These are phyloP conservation scores for Lacanobia oleracea DNA, from an alignment of 2,888 invertebrate genomes.

Conservation along the genomic window DNA sequence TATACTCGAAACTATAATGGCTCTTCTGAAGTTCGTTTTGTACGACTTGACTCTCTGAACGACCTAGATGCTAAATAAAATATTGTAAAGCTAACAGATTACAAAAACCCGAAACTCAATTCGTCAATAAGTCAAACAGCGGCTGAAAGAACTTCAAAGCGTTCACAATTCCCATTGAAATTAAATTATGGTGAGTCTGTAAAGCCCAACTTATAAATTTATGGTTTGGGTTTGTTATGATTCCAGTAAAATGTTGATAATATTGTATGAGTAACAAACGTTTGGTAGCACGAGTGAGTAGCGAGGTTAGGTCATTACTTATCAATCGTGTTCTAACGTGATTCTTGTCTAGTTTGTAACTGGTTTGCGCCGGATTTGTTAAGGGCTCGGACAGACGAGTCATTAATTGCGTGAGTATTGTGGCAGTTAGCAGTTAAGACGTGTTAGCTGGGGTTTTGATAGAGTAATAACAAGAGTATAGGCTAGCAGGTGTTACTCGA, in stretches of 20 bases:
- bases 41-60: conserved; percentile 3
- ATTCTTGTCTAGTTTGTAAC: conserved; percentile 65
- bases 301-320: conserved; percentile 66
- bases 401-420: not conserved
- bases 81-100: not conserved
- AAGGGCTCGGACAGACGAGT: conserved; percentile 31
- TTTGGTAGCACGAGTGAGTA: conserved; percentile 60
- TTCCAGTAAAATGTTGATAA: conserved; percentile 47
- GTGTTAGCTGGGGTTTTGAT: conserved; percentile 1
- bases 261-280: conserved; percentile 50
- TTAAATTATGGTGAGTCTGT: conserved; percentile 28
- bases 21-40: not conserved
- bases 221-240: conserved; percentile 45
- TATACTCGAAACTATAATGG: not conserved
- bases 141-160: conserved; percentile 36
- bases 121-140: conserved; percentile 18
- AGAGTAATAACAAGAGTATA: not conserved
- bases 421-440: conserved; percentile 4
- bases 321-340: conserved; percentile 60
- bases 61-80: not conserved
- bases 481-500: no score
- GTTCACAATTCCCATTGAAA: conserved; percentile 20
- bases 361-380: conserved; percentile 54
- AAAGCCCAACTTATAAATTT: conserved; percentile 33
- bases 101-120: conserved; percentile 7